phyloP scores from a whole-genome alignment of 2,888 invertebrate genomes.

The Petrolisthes cinctipes region DNA sequence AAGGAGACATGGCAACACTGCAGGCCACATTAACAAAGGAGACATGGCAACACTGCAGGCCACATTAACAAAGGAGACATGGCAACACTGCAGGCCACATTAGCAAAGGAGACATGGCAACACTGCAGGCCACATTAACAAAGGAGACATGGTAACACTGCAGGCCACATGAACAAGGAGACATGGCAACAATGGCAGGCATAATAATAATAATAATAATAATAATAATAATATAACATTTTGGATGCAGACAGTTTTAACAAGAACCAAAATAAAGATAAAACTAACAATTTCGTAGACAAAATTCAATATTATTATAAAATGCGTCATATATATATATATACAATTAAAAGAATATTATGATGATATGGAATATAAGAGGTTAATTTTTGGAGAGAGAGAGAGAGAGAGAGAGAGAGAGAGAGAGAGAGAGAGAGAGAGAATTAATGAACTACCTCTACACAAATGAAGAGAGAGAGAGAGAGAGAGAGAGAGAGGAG shows the following conservation, averaged over 20 bases:
- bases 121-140: no score
- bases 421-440: not conserved
- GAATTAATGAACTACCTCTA: no score
- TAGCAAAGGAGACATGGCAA: no score
- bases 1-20: no score
- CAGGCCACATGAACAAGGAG: no score
- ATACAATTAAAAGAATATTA: not conserved
- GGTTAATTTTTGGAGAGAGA: no score
- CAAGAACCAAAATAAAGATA: slow-evolving; percentile 10
- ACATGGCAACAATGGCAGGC: not conserved
- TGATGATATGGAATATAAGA: not conserved
- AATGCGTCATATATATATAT: not conserved
- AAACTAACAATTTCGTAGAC: not conserved
- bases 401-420: slow-evolving; percentile 26
- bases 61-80: no score
- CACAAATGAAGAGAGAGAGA: slow-evolving; percentile 27
- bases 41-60: no score
- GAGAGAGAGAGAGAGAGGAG: slow-evolving; percentile 32
- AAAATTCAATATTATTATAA: not conserved
- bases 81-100: no score
- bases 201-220: slow-evolving; percentile 36
- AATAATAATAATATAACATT: slow-evolving; percentile 15
- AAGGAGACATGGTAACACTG: no score
- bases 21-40: no score
- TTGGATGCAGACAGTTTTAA: not conserved